Evolutionary conservation across 2,113 vertebrate species (phyloP).

Genomic region (Albula goreensis): DNA sequence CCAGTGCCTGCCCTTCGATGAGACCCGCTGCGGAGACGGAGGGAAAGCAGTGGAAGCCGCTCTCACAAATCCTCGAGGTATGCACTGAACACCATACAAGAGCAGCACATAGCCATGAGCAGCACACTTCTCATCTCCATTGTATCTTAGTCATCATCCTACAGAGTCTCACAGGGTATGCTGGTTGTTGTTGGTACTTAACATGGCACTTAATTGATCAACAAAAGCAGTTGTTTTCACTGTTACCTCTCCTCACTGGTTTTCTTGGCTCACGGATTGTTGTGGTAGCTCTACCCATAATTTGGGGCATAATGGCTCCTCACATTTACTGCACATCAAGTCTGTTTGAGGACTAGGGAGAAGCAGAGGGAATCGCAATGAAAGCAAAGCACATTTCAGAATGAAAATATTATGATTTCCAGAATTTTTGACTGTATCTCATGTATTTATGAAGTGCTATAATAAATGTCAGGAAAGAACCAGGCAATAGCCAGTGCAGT

Average conservation of each 20-base stretch:
- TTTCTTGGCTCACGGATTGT: too few relatives aligned
- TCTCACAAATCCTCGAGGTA: slow-evolving; percentile 94
- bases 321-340: not conserved
- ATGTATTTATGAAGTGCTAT: too few relatives aligned
- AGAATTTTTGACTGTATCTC: not conserved
- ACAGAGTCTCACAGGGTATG: too few relatives aligned
- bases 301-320: not conserved
- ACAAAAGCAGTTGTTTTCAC: too few relatives aligned
- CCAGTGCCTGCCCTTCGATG: slow-evolving; percentile 95
- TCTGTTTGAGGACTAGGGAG: not conserved
- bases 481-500: not conserved
- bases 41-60: slow-evolving; percentile 92
- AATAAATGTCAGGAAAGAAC: too few relatives aligned
- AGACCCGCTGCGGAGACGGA: slow-evolving; percentile 93
- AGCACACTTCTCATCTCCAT: too few relatives aligned
- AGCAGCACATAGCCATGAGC: too few relatives aligned
- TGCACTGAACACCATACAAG: slow-evolving; percentile 6
- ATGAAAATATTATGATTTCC: not conserved
- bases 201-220: too few relatives aligned
- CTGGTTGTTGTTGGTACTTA: too few relatives aligned
- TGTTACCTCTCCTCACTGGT: too few relatives aligned
- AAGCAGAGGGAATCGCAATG: not conserved
- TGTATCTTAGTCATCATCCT: too few relatives aligned
- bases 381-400: not conserved
- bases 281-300: not conserved